Evolutionary conservation across 2,888 invertebrate genomes (phyloP), one percentile per base, ranked within the genome.

Genomic region (Sinhomidia bicolor): DNA sequence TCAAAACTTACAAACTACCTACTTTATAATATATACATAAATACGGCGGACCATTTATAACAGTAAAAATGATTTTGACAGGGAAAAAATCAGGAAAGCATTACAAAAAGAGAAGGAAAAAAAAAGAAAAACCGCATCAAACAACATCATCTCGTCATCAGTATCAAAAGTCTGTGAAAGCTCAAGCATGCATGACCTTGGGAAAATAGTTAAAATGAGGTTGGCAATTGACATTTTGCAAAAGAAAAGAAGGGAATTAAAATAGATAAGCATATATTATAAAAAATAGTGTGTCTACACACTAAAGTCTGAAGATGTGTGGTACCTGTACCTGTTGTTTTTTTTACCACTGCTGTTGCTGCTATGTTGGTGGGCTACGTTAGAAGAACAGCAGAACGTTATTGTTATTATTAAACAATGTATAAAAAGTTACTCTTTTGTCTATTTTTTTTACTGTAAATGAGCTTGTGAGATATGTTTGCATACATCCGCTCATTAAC

Each of bases 161-260:
- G 23, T 10, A 54, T 54, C 36, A 79, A 7, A 3, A 36, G 36
- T 36, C 36, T 62, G 36, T 36, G 44, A 71, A 80, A 86, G 76
- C 44, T 51, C 86, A 86, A 29, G 86, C 80, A 87, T 54, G 87
- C 87, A 87, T 87, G 87, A 87, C 87, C 87, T 87, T 87, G 87
- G 81, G 87, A 86, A 86, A 80, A 82, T 36, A 14, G 4, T 51
- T 65, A 57, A 85, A 84, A 85, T 78, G 85, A 85, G 78, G 86
- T 86, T 86, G 86, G 47, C 36, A 71, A 76, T 82, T 85, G 84
- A 84, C 74, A 84, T 54, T 71, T 44, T 74, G 41, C 44, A 60
- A 82, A 82, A 60, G n/a, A 79, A 54, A 17, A 68, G 36, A 26
- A 32, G 54, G 26, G 20, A 44, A n/a, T n/a, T n/a, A n/a, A n/a